phyloP scores from a whole-genome alignment of 2,797 vertebrate genomes.

The Phrynocephalus forsythii region DNA sequence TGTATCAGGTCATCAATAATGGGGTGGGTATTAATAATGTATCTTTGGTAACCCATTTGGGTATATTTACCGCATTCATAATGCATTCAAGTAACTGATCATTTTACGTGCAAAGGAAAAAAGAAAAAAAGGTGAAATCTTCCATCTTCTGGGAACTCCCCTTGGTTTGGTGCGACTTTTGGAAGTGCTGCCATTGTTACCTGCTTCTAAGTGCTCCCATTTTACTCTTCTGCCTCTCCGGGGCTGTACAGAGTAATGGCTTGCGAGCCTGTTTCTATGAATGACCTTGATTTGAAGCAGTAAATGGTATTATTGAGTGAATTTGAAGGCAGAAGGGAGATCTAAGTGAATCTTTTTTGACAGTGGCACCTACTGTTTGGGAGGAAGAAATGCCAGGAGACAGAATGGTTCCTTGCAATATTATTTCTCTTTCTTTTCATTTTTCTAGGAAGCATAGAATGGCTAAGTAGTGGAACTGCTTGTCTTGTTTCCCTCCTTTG shows the following conservation, averaged over 20 bases:
- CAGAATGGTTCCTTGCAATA: slow-evolving; percentile 39
- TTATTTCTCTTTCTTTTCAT: slow-evolving; percentile 21
- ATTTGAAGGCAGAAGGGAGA: slow-evolving; percentile 49
- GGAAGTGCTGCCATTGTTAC: slow-evolving; percentile 18
- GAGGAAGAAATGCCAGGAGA: slow-evolving; percentile 19
- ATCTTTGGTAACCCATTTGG: slow-evolving; percentile 65
- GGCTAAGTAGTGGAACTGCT: background rate
- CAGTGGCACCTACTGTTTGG: background rate
- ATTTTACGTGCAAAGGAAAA: slow-evolving; percentile 47
- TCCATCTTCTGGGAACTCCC: slow-evolving; percentile 11
- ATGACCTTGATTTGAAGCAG: slow-evolving; percentile 58
- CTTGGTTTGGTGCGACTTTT: background rate
- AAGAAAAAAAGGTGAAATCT: slow-evolving; percentile 43
- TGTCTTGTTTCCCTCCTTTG: background rate
- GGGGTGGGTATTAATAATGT: slow-evolving; percentile 72
- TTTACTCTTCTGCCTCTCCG: slow-evolving; percentile 50
- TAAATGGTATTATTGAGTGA: slow-evolving; percentile 37
- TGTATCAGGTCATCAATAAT: slow-evolving; percentile 74
- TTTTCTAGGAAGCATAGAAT: background rate
- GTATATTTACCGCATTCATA: slow-evolving; percentile 72
- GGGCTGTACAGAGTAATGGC: slow-evolving; percentile 49
- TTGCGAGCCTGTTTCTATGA: slow-evolving; percentile 55
- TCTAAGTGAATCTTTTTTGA: slow-evolving; percentile 49
- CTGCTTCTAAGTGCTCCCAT: slow-evolving; percentile 53
- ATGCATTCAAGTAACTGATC: slow-evolving; percentile 66